Evolutionary conservation across 2,888 invertebrate genomes (phyloP), one percentile per base, ranked within the genome.

Genomic region (Harpalus rufipes): DNA sequence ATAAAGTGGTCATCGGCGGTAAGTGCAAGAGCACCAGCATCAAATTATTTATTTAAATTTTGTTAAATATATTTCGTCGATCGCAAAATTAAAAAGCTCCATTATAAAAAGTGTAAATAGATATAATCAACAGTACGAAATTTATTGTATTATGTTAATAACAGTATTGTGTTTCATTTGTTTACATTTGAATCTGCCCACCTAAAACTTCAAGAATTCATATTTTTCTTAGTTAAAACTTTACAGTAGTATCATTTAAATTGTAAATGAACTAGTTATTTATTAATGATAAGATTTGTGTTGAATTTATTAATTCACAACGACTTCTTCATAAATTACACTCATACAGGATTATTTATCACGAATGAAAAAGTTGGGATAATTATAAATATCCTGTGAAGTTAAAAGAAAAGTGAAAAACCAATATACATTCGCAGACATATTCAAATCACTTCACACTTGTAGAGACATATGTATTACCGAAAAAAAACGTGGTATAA

Each of bases 251-350:
- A 51, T 51, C 5, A 51, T 51, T 51, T 51, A 51, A 51, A 51
- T 51, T 51, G 44, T 51, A 51, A 51, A 51, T 51, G 44, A 51
- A 51, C 44, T 51, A 51, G 44, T 51, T 51, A 12, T 51, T 51
- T 51, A 51, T 51, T 51, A 10, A 51, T 8, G 44, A 51, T 51
- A 51, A 51, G 44, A 32, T 51, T 51, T 51, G 44, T 51, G 44
- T 51, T 51, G 44, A 51, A 51, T 51, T 51, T 51, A 51, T 51
- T 51, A 51, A 51, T 51, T 51, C 12, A 4, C 4, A 51, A 51
- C 44, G 44, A 51, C 44, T 51, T 51, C 12, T 10, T 51, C 44
- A 51, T 51, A 51, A 51, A 51, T 51, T 51, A 51, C 44, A 12
- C 10, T 51, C 12, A 51, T 51, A 51, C 44, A 51, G 10, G 2